Base-by-base conservation (phyloP, 2,797 vertebrate species). In the Champsocephalus esox region DNA sequence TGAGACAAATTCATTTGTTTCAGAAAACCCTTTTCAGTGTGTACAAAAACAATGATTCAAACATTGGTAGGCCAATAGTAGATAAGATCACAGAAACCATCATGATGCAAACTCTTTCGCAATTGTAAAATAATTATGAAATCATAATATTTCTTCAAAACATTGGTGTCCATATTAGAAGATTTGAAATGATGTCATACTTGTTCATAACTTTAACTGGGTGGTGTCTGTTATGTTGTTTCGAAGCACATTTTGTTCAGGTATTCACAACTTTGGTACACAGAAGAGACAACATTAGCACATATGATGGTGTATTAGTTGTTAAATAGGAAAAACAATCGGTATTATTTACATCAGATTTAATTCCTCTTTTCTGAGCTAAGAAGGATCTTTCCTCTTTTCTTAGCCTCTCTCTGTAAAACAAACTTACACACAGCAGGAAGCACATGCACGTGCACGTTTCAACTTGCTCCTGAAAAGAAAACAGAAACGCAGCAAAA, bases 311-410 rank as follows among this genome's bases (percentile, higher is more conserved):
- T 52, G 4, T 32, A 32, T 44, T 10, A 3, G 2, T 48, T 19
- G 48, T 1, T 43, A 1, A 73, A 16, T 44, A 43, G 28, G 13
- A 13, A 34, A 43, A 19, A 38, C 3, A 5, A 32, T 63, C 2
- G 32, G 11, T 24, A 16, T 2, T 24, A 16, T 13, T 34, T 32
- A 4, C 21, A 41, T 45, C 48, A 63, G 14, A 56, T 55, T 49
- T 1, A 38, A 0, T 62, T 5, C 52, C 49, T 24, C 24, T 17
- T 51, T 17, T 62, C 8, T 58, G 7, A 16, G 58, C 19, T 69
- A 49, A 69, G 58, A 69, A 62, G 21, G 9, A 44, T 16, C 19
- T 52, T 59, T 69, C 81, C 46, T 59, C 19, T 44, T 76, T 79
- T 75, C 54, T 54, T 2, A 10, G 3, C 1, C 8, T 28, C 14